Base-by-base conservation (phyloP, 2,888 invertebrate genomes). In the Villa cingulata region DNA sequence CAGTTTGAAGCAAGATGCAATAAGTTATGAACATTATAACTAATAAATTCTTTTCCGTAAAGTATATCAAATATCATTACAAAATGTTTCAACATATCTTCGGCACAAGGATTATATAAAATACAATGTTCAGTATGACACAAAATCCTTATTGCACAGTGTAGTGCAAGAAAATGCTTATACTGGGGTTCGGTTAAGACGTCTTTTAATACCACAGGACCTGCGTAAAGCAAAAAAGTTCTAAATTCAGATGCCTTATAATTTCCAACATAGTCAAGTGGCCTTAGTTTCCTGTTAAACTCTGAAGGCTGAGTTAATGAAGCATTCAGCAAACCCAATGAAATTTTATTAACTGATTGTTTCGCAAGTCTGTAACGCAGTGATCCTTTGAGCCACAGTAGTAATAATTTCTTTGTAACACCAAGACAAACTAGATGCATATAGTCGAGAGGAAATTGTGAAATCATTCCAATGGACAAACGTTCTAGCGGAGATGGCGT, bases 231-330 rank as follows among this genome's bases (percentile, higher is more conserved):
- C n/a, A n/a, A n/a, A n/a, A n/a, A n/a, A n/a, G n/a, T n/a, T n/a
- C 48, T 34, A 36, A 46, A 43, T 41, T 48, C 51, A 2, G 39
- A 42, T 16, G 55, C 51, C 37, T 53, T 54, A 51, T 53, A 55
- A 10, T 48, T 53, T 4, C 44, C 15, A 20, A 55, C 10, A 48
- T 55, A 53, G 4, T 54, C 46, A 4, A 54, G 49, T 27, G 39
- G 15, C n/a, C 53, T 43, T 19, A 51, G 51, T 42, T 52, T 49
- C 48, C 51, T 48, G 5, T 38, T 23, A 37, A 55, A 55, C 10
- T 54, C 53, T 17, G n/a, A 15, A 5, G 29, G 29, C 6, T 10
- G n/a, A n/a, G n/a, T n/a, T n/a, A n/a, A n/a, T n/a, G n/a, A n/a
- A n/a, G n/a, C n/a, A n/a, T n/a, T n/a, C n/a, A n/a, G n/a, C n/a